A percentile compares a stretch with the other conserved stretches of the same genome.
These are phyloP conservation scores for Acrocephalus scirpaceus DNA, from an alignment of 2,797 vertebrate species.

Conservation along the genomic window DNA sequence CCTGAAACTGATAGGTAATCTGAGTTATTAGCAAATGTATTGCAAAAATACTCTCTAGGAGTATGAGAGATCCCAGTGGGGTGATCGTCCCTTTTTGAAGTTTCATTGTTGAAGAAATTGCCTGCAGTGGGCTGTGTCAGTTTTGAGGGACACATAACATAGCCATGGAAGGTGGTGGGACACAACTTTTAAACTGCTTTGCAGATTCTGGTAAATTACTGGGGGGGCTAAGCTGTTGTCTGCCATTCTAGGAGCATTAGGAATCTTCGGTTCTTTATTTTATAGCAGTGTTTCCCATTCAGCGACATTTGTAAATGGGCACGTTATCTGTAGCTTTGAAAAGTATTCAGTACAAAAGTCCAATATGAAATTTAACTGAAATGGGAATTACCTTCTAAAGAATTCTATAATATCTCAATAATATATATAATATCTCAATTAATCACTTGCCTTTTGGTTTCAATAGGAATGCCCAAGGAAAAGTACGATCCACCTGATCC, in stretches of 20 bases:
- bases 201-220: neutral
- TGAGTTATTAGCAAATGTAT: neutral
- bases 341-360: neutral
- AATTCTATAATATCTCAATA: neutral
- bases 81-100: neutral
- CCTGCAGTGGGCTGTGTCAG: neutral
- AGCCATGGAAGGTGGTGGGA: neutral
- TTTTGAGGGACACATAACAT: neutral
- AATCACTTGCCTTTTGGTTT: conserved; percentile 54
- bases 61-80: neutral
- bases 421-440: neutral
- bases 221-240: neutral
- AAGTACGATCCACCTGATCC: conserved; percentile 99
- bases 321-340: neutral
- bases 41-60: no score
- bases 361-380: neutral
- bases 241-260: neutral
- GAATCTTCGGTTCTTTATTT: neutral
- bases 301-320: neutral
- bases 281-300: neutral
- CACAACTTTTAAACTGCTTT: neutral
- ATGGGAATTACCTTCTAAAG: neutral
- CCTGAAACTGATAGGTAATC: neutral
- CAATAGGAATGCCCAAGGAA: conserved; percentile 98
- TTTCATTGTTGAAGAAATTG: neutral